Conservation (phyloP, 2,888 invertebrate genomes). For the Biston betularia region DNA sequence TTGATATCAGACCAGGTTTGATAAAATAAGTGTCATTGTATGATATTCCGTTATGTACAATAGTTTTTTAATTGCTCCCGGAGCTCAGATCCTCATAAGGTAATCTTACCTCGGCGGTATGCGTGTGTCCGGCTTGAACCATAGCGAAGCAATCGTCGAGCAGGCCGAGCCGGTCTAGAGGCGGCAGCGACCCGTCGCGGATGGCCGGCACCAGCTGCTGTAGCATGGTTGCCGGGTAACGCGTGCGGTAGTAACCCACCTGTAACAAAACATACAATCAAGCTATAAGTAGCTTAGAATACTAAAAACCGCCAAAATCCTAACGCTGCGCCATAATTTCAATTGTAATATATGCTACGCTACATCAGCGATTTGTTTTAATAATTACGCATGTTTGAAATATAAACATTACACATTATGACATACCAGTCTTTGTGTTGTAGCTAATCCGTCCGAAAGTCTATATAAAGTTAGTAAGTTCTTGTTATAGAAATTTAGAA, state of each 20-base stretch:
- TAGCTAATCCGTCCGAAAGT: too few species aligned
- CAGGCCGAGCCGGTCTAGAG: conserved; percentile 95
- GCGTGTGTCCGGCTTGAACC: conserved; percentile 94
- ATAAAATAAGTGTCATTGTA: not conserved
- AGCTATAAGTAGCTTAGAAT: not conserved
- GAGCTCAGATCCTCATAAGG: too few species aligned
- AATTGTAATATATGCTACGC: too few species aligned
- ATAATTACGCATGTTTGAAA: too few species aligned
- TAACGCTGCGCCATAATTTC: too few species aligned
- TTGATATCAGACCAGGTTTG: not conserved
- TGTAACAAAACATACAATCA: conserved; percentile 36
- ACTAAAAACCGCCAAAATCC: not conserved
- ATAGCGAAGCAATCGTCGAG: conserved; percentile 97
- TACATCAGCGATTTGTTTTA: too few species aligned
- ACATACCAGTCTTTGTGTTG: too few species aligned
- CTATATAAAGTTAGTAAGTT: too few species aligned
- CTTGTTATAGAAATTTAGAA: too few species aligned
- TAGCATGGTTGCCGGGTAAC: conserved; percentile 92
- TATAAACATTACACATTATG: too few species aligned
- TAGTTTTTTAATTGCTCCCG: too few species aligned
- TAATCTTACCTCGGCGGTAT: conserved; percentile 90
- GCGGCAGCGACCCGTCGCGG: conserved; percentile 91
- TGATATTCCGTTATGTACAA: not conserved
- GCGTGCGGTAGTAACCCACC: conserved; percentile 96
- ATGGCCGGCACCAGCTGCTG: conserved; percentile 93